Evolutionary conservation across 2,888 invertebrate species (phyloP), one percentile per base, ranked within the genome.

Genomic region (Amblyjoppa fuscipennis): DNA sequence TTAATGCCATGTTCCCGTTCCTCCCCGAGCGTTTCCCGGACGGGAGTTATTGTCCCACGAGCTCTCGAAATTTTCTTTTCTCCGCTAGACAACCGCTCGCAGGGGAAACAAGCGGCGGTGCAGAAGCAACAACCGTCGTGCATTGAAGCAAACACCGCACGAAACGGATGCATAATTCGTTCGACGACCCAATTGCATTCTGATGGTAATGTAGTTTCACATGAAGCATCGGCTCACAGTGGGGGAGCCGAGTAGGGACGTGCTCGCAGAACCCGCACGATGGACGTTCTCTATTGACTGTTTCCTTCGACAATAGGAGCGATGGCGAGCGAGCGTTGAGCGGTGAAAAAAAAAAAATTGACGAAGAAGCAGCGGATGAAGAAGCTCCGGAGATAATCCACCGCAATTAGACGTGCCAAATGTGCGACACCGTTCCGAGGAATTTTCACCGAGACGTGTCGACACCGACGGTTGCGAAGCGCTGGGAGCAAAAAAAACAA

Each of bases 151-250:
- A 82, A 86, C 74, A 78, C 64, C 71, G 76, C 56, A 74, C 75
- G 56, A 53, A 82, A 76, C 74, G 75, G 82, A 83, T 87, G 84
- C 79, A 84, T 86, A 84, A 88, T 75, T 85, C 78, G 75, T 82
- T 71, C 78, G 86, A 81, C 85, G 89, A 88, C 88, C 89, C 89
- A 88, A 89, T 88, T 89, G 87, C 89, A 88, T 89, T 89, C 84
- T 89, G 56, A 89, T 89, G 89, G 74, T 88, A 89, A 89, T 88
- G 82, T 45, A 81, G 81, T 41, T 64, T 66, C 71, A 45, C 51
- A 56, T 61, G 45, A 51, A 28, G 61, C 20, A 20, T 38, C 31
- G n/a, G 38, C 16, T 64, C 66, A 9, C 16, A 68, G 38, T 25
- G n/a, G 66, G n/a, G 38, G n/a, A 41, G 41, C 38, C 66, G 41